A percentile compares a stretch with the other conserved stretches of the same genome.
phyloP scores from a whole-genome alignment of 2,113 vertebrate species.

The Gallinago media region DNA sequence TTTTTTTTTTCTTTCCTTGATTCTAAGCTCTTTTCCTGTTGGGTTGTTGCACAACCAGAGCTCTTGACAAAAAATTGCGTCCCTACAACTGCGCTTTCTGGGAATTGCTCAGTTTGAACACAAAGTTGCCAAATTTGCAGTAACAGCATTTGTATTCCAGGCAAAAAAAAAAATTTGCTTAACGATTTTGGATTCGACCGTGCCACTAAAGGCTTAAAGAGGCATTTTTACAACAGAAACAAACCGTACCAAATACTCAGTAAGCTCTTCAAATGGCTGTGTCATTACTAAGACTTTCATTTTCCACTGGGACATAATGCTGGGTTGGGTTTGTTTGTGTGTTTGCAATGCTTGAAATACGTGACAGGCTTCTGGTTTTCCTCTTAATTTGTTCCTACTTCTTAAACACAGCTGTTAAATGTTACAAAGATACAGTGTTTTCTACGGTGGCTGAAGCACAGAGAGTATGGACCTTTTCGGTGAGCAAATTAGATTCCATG shows the following conservation, averaged over 20 bases:
- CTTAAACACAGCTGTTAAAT: neutral
- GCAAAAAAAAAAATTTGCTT: neutral
- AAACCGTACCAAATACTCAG: neutral
- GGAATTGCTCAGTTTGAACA: neutral
- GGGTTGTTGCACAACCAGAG: neutral
- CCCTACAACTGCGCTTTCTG: neutral
- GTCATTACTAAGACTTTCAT: conserved; percentile 11
- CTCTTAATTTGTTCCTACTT: conserved; percentile 34
- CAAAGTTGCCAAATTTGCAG: neutral
- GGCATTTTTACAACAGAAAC: neutral
- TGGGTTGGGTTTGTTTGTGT: conserved; percentile 24
- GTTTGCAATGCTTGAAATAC: conserved; percentile 21
- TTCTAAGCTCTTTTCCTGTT: conserved; percentile 20
- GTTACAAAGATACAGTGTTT: neutral
- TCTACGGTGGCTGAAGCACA: neutral
- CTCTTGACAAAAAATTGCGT: neutral
- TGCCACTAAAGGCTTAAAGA: neutral
- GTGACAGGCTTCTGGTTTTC: conserved; percentile 56
- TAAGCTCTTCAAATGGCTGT: conserved; percentile 7
- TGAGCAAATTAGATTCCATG: neutral
- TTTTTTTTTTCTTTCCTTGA: neutral
- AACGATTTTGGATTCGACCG: neutral
- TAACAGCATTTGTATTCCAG: neutral
- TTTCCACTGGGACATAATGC: conserved; percentile 9
- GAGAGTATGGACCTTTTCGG: neutral